Evolutionary conservation across 2,888 invertebrate species (phyloP), one percentile per base, ranked within the genome.

Genomic region (Diarsia dahlii): DNA sequence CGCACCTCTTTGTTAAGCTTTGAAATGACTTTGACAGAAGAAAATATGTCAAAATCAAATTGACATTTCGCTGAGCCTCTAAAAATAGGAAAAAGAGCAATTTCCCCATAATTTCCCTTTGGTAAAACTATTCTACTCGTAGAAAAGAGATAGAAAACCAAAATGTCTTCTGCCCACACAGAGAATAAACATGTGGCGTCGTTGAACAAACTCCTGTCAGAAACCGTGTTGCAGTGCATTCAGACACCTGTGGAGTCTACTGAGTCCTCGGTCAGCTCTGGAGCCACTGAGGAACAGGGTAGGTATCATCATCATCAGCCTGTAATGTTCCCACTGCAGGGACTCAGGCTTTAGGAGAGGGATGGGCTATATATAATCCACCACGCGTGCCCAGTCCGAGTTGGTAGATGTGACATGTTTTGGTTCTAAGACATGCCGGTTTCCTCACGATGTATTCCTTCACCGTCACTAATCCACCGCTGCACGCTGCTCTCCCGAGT

Each of bases 181-280:
- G 95, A 96, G 79, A 90, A 93, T 8, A 50, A 85, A 3, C 96
- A 96, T 70, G 76, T 88, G 0, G 72, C 75, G 5, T 54, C 89
- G 13, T 80, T 96, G 9, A 87, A 90, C 8, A 89, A 91, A 67
- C 74, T 96, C 52, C 81, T 95, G 0, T 84, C 89, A 0, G 89
- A 92, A 0, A 90, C 93, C 0, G 95, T 94, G 0, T 54, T 95
- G 66, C 91, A 90, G n/a, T 96, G 95, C 81, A n/a, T 89, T 60
- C 91, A 91, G 23, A 85, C 92, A 0, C 82, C 90, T 0, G 69
- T 80, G 0, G 87, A 85, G 39, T 90, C 91, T 0, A 6, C 76
- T 0, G 91, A 89, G 28, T 71, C 87, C 0, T 84, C 88, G 0
- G 76, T 28, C 80, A 0, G 62, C 71, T 8, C 89, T 0, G 88